A percentile compares a stretch with the other conserved stretches of the same genome.
Evolutionary conservation across 2,797 vertebrate species (phyloP).

Genomic region (Neomorphus geoffroyi): DNA sequence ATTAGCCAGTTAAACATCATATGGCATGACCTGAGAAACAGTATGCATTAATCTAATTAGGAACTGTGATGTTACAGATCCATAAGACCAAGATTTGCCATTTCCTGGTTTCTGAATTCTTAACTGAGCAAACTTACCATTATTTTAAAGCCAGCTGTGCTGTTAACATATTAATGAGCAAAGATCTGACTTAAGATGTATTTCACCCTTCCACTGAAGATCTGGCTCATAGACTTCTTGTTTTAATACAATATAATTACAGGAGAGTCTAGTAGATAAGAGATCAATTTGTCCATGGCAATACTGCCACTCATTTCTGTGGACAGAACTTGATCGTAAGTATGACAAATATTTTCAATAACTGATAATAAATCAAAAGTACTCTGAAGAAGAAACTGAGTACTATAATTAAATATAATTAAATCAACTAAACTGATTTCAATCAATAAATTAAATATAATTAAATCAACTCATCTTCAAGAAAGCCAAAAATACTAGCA

Average conservation of each 20-base stretch:
- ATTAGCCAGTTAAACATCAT: background rate
- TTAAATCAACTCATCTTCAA: slow-evolving; percentile 28
- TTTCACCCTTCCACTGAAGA: background rate
- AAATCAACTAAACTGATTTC: slow-evolving; percentile 22
- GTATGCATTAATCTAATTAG: background rate
- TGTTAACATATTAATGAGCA: background rate
- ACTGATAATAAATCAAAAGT: background rate
- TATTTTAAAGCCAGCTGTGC: background rate
- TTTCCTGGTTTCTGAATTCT: background rate
- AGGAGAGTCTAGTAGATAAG: background rate
- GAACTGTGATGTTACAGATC: background rate
- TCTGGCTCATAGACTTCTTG: background rate
- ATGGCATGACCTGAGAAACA: background rate
- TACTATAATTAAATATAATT: slow-evolving; percentile 37
- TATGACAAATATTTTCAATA: slow-evolving; percentile 6
- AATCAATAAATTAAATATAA: slow-evolving; percentile 55
- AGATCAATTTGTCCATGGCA: background rate
- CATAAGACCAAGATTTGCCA: background rate
- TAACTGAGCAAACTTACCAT: background rate
- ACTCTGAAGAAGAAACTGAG: background rate
- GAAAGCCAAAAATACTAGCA: slow-evolving; percentile 49
- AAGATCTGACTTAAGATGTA: background rate
- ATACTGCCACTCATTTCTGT: background rate
- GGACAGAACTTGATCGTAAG: background rate
- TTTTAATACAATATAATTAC: background rate